These are phyloP conservation scores for Meandrina meandrites DNA, from an alignment of 92 coral and sea anemone species.

Conservation along the genomic window DNA sequence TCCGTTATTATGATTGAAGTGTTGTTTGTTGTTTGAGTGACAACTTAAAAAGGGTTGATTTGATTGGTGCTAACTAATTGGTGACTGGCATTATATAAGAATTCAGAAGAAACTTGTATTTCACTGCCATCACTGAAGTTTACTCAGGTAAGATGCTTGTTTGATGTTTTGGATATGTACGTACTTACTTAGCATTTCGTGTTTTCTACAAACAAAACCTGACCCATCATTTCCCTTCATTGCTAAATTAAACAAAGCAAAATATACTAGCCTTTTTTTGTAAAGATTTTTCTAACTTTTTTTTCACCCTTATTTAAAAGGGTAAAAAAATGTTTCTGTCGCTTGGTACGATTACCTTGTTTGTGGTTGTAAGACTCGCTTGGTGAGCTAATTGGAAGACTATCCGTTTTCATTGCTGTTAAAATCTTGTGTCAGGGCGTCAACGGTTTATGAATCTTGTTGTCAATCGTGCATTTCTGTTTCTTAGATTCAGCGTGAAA, in stretches of 20 bases:
- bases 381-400: neutral
- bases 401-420: neutral
- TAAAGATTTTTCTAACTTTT: neutral
- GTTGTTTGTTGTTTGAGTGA: conserved; percentile 7
- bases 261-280: neutral
- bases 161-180: neutral
- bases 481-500: neutral
- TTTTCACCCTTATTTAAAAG: neutral
- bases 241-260: neutral
- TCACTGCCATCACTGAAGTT: neutral
- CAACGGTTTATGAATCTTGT: neutral
- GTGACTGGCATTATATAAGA: conserved; percentile 14
- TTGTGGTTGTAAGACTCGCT: neutral
- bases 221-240: neutral
- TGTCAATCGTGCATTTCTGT: neutral
- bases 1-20: neutral
- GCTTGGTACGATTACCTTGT: neutral
- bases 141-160: neutral
- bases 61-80: conserved; percentile 16
- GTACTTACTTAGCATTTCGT: too few relatives aligned
- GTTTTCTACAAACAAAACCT: neutral
- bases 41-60: neutral
- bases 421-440: neutral
- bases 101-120: neutral
- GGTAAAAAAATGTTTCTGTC: neutral